phyloP scores from a whole-genome alignment of 2,113 vertebrate species.

The Centropus bengalensis region DNA sequence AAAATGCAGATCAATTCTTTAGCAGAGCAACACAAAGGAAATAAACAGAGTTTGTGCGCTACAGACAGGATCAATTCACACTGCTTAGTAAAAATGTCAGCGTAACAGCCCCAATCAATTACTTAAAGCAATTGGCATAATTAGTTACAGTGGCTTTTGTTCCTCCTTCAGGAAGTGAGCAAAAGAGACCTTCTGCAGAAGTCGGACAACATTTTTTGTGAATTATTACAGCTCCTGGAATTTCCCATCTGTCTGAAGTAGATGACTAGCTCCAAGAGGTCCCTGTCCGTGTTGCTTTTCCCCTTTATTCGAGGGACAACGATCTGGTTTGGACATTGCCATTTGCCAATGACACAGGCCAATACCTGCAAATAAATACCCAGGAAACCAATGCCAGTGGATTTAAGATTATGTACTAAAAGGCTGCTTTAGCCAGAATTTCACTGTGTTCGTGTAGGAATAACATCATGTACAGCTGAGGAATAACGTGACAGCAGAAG shows the following conservation, averaged over 20 bases:
- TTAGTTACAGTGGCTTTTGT: neutral
- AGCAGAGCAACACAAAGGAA: neutral
- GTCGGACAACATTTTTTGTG: neutral
- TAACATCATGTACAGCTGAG: neutral
- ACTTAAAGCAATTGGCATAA: neutral
- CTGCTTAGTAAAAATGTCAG: neutral
- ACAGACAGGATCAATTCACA: neutral
- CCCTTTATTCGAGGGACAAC: neutral
- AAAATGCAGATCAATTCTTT: neutral
- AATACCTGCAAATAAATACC: neutral
- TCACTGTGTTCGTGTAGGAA: neutral
- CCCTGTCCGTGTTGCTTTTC: neutral
- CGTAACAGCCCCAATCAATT: neutral
- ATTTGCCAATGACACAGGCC: neutral
- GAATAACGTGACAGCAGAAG: neutral
- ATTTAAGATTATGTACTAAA: neutral
- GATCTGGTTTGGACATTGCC: neutral
- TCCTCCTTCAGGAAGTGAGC: neutral
- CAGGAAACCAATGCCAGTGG: neutral
- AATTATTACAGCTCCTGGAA: neutral
- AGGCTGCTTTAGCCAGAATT: neutral
- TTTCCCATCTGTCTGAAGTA: neutral
- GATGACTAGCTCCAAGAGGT: neutral
- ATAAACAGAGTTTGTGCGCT: neutral
- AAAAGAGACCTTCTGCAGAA: neutral